Evolutionary conservation across 92 coral and sea anemone genomes (phyloP).

Genomic region (Galaxea fascicularis): DNA sequence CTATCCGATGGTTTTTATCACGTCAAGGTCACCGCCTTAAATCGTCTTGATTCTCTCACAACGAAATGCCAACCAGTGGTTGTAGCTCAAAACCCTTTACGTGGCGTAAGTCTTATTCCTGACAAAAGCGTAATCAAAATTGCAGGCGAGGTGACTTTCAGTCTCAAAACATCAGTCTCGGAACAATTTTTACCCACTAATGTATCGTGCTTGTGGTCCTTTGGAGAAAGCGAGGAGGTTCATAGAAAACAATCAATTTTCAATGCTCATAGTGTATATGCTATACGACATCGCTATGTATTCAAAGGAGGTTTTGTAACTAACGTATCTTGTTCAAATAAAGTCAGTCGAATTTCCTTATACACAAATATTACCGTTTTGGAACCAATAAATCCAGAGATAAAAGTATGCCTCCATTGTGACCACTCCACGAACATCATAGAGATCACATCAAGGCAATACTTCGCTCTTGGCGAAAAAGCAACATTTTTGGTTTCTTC

Average conservation of each 20-base stretch:
- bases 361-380: constrained; percentile 57
- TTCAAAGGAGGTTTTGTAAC: constrained; percentile 59
- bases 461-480: constrained; percentile 47
- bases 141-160: not conserved
- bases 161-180: not conserved
- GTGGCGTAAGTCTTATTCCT: not conserved
- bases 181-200: constrained; percentile 47
- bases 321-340: constrained; percentile 60
- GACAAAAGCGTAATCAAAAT: constrained; percentile 47
- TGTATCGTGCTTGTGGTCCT: constrained; percentile 74
- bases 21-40: constrained; percentile 39
- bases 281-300: not conserved
- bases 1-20: constrained; percentile 34
- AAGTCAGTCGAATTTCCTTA: constrained; percentile 57
- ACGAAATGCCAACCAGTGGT: constrained; percentile 13
- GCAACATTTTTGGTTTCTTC: constrained; percentile 62
- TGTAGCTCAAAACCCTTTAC: constrained; percentile 69
- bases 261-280: not conserved
- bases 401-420: constrained; percentile 34
- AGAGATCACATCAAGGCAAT: constrained; percentile 2
- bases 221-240: constrained; percentile 63
- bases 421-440: constrained; percentile 5
- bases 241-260: constrained; percentile 38
- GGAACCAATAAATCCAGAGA: constrained; percentile 53
- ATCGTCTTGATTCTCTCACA: constrained; percentile 42